Base-by-base conservation (phyloP, 2,888 invertebrate genomes). In the Silvanus unidentatus region DNA sequence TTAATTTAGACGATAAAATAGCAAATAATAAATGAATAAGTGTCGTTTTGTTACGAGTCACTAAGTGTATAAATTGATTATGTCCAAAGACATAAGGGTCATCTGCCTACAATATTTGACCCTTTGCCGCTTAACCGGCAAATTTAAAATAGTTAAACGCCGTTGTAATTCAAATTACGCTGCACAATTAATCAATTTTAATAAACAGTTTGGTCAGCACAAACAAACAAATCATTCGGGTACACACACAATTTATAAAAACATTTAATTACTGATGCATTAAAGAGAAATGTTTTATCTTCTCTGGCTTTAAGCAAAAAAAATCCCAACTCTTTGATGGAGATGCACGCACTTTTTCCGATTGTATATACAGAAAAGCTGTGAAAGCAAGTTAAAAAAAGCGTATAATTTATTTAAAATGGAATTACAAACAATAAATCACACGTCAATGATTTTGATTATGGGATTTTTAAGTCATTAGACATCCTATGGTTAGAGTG, bases 401-500 rank as follows among this genome's bases (percentile, higher is more conserved):
- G 8, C 3, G 32, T 32, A 32, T 32, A 32, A 32, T 32, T 11
- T 32, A 32, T 32, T 32, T 12, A 32, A 32, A 32, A 32, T 32
- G n/a, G n/a, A 32, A 32, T 32, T 32, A 32, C 32, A 11, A 22
- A 22, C 22, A 37, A 37, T 37, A 37, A 37, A 37, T 37, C 37
- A 37, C 14, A 13, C 3, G 16, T 37, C 22, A 22, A 22, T 22
- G 22, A 22, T 5, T 22, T 22, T 22, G 22, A 22, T 22, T 22
- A 22, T 22, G 8, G 8, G 3, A 22, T 22, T 22, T 22, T 22
- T 22, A 22, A 22, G 22, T 22, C 22, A 22, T 32, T 32, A 43
- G 54, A 54, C 48, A 45, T 54, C 52, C 52, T 47, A 56, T 50
- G 52, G 52, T 45, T 48, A 50, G 52, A 49, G 50, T 49, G 37